These are phyloP conservation scores for Polyommatus icarus DNA, from an alignment of 2,888 invertebrate genomes.

Conservation along the genomic window DNA sequence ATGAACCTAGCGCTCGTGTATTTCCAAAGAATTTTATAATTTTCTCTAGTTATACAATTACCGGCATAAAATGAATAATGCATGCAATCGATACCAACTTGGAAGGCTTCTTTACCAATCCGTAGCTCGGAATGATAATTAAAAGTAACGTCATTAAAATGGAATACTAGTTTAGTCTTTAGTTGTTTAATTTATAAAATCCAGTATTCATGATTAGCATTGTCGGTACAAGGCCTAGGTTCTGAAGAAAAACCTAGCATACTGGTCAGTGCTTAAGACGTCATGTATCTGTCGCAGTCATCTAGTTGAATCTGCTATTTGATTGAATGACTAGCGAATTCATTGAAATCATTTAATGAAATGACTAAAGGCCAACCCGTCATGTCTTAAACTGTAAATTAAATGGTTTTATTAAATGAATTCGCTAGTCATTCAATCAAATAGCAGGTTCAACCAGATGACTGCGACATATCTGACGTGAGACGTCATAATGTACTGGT, in stretches of 20 bases:
- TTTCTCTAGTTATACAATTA: slow-evolving; percentile 12
- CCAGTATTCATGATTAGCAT: not conserved
- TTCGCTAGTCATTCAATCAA: too few relatives aligned
- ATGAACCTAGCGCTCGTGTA: not conserved
- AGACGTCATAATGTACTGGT: too few relatives aligned
- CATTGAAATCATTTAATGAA: too few relatives aligned
- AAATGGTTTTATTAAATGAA: too few relatives aligned
- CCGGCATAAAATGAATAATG: slow-evolving; percentile 24
- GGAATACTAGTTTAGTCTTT: not conserved
- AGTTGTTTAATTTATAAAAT: not conserved
- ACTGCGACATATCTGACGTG: too few relatives aligned
- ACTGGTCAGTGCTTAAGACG: too few relatives aligned
- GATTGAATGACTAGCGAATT: too few relatives aligned
- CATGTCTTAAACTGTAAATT: too few relatives aligned
- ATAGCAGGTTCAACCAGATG: too few relatives aligned
- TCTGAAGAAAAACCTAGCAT: not conserved
- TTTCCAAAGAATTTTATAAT: slow-evolving; percentile 6
- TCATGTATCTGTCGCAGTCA: too few relatives aligned
- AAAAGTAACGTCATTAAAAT: not conserved
- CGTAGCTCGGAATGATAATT: slow-evolving; percentile 15
- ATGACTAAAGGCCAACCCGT: too few relatives aligned
- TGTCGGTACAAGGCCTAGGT: not conserved
- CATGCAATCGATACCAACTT: slow-evolving; percentile 25
- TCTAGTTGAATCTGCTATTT: too few relatives aligned
- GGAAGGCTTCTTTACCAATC: slow-evolving; percentile 23